Evolutionary conservation across 2,113 vertebrate species (phyloP), one percentile per base, ranked within the genome.

Genomic region (Chamaetylas fuelleborni): DNA sequence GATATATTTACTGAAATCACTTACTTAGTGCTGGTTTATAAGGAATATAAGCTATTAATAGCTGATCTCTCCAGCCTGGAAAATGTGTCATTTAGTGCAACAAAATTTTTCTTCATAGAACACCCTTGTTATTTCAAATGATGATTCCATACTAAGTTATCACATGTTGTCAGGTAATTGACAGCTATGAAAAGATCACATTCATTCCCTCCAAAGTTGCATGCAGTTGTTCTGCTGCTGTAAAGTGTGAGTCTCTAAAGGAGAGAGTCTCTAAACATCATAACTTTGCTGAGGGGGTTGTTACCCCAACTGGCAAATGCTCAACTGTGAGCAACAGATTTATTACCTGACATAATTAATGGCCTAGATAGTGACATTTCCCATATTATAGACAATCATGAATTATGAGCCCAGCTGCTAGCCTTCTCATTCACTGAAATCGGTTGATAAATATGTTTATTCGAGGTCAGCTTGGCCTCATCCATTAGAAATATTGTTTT

Each of bases 401-500:
- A 99, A 98, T 99, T 99, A 99, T 99, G 98, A 98, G 98, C 98
- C 97, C 98, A 98, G 97, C 98, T 98, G 98, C 94, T 96, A 93
- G 92, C 95, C 96, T 97, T 96, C 97, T 98, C 97, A 91, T 97
- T 97, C 96, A 93, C 95, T 96, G 95, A 97, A 97, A 97, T 98
- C 98, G 97, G 97, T 98, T 98, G 98, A 99, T 99, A 98, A 99
- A 98, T 98, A 98, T 98, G 98, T 98, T 98, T 98, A 98, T 98
- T 98, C 54, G 97, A 98, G 98, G 97, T 98, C 96, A 97, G 97
- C 97, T 96, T 77, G 92, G 98, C 98, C 98, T 98, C 99, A 99
- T 99, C 99, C 98, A 99, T 99, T 99, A 99, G 98, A 98, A 99
- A 99, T 99, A 99, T 99, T 99, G 99, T 99, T 99, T 99, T 99